Percentiles rank a stretch among this genome's conserved stretches.
These are phyloP conservation scores for Pipra filicauda DNA, from an alignment of 2,113 vertebrate species.

Conservation along the genomic window DNA sequence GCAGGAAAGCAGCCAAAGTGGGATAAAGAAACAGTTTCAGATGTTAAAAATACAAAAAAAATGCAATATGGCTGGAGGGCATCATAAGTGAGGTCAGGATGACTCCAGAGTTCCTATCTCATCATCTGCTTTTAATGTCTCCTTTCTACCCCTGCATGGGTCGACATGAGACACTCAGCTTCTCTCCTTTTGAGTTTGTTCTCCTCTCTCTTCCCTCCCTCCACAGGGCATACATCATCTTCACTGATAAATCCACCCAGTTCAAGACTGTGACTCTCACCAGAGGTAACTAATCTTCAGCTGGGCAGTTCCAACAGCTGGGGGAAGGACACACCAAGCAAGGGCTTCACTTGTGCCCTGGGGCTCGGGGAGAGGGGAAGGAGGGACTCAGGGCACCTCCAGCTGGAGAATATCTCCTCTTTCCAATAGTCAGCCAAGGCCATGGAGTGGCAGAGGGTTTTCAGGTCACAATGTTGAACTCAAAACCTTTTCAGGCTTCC, in stretches of 20 bases:
- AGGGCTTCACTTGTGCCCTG: background rate
- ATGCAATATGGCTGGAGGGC: background rate
- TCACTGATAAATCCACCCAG: rapidly evolving
- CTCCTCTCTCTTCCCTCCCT: background rate
- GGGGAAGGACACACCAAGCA: too few species aligned
- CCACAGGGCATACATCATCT: slow-evolving; percentile 30
- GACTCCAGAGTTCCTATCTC: background rate
- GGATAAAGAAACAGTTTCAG: background rate
- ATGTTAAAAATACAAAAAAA: too few species aligned
- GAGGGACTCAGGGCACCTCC: background rate
- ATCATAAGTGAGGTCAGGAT: background rate
- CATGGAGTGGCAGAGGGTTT: background rate
- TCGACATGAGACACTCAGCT: background rate
- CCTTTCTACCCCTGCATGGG: background rate
- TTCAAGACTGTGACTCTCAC: background rate
- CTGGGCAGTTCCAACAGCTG: background rate
- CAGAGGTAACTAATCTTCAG: background rate
- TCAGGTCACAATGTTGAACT: background rate
- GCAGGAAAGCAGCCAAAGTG: background rate
- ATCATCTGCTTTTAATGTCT: background rate
- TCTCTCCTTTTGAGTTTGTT: background rate
- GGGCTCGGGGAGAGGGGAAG: background rate
- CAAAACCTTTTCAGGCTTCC: background rate
- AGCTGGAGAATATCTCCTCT: background rate
- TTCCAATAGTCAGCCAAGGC: background rate